These are phyloP conservation scores for Poecile atricapillus DNA, from an alignment of 2,113 vertebrate species.

Conservation along the genomic window DNA sequence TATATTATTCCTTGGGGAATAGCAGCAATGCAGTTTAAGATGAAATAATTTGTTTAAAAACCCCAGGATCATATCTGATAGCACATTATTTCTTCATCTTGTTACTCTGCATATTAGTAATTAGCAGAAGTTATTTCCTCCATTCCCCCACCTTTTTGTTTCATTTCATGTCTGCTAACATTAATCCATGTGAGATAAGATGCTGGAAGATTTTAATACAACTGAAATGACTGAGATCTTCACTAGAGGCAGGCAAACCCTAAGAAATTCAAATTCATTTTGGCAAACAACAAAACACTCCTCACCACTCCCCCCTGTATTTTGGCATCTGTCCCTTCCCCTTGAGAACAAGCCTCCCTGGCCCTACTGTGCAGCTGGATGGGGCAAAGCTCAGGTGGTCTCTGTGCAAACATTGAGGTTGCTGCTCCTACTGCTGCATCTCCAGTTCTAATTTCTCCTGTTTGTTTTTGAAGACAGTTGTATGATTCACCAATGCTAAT, in stretches of 20 bases:
- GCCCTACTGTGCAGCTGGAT: neutral
- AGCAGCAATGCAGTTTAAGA: conserved; percentile 41
- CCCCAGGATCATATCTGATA: conserved; percentile 39
- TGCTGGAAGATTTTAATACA: neutral
- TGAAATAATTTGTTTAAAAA: conserved; percentile 59
- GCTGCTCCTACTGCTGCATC: neutral
- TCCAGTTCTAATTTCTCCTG: neutral
- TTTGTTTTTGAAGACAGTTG: neutral
- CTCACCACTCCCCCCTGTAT: neutral
- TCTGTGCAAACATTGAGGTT: neutral
- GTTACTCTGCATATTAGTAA: conserved; percentile 47
- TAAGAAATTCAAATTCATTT: neutral
- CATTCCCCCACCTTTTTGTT: neutral
- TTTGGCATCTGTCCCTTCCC: neutral
- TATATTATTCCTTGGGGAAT: conserved; percentile 49
- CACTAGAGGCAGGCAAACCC: neutral
- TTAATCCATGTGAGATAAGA: conserved; percentile 1
- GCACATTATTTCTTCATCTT: conserved; percentile 45
- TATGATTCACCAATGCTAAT: neutral
- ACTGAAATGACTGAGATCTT: neutral
- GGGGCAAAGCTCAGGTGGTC: neutral
- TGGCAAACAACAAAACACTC: neutral
- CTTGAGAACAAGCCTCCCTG: neutral
- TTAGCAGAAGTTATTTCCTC: conserved; percentile 32
- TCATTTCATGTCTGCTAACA: conserved; percentile 8